These are phyloP conservation scores for Hippopotamus amphibius DNA, from an alignment of 2,113 vertebrate genomes.

Conservation along the genomic window DNA sequence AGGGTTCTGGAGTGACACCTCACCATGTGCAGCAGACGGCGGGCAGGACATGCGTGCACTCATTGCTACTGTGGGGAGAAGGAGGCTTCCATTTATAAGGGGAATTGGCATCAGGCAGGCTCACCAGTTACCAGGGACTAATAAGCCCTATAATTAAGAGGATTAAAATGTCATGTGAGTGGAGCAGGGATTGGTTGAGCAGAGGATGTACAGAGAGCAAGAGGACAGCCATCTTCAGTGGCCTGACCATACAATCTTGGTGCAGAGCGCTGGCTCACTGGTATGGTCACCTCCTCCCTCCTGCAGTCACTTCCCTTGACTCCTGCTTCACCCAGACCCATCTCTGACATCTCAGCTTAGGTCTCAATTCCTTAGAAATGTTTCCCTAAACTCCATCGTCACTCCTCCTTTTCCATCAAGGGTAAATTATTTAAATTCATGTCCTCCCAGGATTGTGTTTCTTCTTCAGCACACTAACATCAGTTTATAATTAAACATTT, in stretches of 20 bases:
- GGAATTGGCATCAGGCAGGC: neutral
- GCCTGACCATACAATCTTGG: neutral
- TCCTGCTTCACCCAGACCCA: neutral
- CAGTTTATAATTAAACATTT: constrained; percentile 1
- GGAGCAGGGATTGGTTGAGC: neutral
- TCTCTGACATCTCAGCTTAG: neutral
- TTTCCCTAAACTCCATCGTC: neutral
- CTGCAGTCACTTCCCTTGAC: neutral
- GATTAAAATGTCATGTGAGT: neutral
- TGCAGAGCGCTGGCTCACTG: neutral
- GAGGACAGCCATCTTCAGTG: neutral
- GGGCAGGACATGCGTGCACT: neutral
- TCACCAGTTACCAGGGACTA: neutral
- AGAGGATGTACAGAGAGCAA: neutral
- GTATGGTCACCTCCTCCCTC: neutral
- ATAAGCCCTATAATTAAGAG: neutral
- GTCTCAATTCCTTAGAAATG: neutral
- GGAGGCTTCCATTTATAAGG: neutral
- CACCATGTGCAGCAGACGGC: neutral
- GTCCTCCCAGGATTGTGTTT: neutral
- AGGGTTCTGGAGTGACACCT: neutral
- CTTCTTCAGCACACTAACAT: neutral
- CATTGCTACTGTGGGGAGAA: neutral
- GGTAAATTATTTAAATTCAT: neutral
- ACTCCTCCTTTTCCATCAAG: neutral